Evolutionary conservation across 2,113 vertebrate genomes (phyloP).

Genomic region (Chunga burmeisteri): DNA sequence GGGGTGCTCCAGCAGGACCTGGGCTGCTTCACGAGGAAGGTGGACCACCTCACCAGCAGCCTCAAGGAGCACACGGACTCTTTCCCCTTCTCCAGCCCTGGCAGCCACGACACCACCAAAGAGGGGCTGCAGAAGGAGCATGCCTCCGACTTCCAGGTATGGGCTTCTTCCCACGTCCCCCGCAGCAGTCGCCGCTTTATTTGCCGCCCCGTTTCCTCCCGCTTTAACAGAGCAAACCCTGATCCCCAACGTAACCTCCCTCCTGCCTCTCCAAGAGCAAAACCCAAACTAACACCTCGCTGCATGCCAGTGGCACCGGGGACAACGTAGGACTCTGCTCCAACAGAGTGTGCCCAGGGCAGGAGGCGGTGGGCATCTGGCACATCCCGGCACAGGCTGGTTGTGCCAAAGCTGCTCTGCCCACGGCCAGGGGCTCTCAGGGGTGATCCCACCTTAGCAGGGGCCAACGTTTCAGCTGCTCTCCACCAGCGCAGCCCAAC

Average conservation of each 20-base stretch:
- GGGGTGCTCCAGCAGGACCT: slow-evolving; percentile 88
- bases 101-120: slow-evolving; percentile 68
- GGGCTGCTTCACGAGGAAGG: slow-evolving; percentile 83
- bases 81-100: slow-evolving; percentile 53
- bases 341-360: slow-evolving; percentile 76
- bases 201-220: slow-evolving; percentile 62
- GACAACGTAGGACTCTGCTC: slow-evolving; percentile 75
- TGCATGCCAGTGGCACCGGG: slow-evolving; percentile 73
- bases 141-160: slow-evolving; percentile 84
- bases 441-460: background rate
- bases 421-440: fast-evolving
- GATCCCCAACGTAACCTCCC: slow-evolving; percentile 8
- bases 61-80: slow-evolving; percentile 77
- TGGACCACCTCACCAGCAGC: slow-evolving; percentile 76
- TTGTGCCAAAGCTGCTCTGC: background rate
- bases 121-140: slow-evolving; percentile 76
- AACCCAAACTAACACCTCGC: slow-evolving; percentile 55
- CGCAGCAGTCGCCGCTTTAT: slow-evolving; percentile 63
- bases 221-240: slow-evolving; percentile 54
- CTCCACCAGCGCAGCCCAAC: background rate
- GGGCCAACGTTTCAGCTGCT: background rate
- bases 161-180: background rate
- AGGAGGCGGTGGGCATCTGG: background rate
- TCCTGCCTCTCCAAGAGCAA: slow-evolving; percentile 42
- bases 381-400: fast-evolving